Evolutionary conservation across 2,797 vertebrate genomes (phyloP).

Genomic region (Furcifer pardalis): DNA sequence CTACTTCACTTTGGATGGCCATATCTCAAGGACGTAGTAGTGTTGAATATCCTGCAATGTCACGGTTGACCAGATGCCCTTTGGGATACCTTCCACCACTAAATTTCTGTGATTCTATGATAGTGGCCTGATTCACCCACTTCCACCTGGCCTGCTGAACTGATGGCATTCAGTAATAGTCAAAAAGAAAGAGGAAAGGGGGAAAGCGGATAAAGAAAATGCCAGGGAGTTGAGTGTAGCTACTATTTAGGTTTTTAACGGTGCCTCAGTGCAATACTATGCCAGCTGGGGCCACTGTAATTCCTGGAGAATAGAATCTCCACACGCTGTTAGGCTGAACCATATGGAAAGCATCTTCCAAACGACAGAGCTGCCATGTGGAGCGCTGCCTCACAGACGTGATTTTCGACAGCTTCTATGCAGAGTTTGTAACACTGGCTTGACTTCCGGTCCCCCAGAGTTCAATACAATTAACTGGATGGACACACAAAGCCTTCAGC

Average conservation of each 20-base stretch:
- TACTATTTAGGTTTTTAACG: background rate
- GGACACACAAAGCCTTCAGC: background rate
- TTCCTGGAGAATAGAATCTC: background rate
- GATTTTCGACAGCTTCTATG: background rate
- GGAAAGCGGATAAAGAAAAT: background rate
- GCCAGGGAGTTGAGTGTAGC: background rate
- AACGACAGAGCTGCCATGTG: background rate
- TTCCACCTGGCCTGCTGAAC: background rate
- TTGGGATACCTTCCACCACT: too few species aligned
- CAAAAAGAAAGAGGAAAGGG: too few species aligned
- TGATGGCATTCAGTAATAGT: background rate
- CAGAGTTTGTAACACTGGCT: background rate
- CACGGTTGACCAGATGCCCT: too few species aligned
- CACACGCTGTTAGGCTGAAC: background rate
- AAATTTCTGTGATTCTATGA: too few species aligned
- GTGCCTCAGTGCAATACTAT: background rate
- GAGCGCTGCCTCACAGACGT: background rate
- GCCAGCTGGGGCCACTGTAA: background rate
- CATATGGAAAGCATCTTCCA: conserved; percentile 5
- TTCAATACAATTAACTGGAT: background rate
- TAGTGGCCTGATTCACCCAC: too few species aligned
- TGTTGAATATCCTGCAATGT: too few species aligned
- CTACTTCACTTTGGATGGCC: too few species aligned
- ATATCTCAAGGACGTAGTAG: too few species aligned
- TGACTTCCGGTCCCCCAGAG: background rate